phyloP scores from a whole-genome alignment of 1,140 invertebrate genomes.

The Penaeus japonicus region DNA sequence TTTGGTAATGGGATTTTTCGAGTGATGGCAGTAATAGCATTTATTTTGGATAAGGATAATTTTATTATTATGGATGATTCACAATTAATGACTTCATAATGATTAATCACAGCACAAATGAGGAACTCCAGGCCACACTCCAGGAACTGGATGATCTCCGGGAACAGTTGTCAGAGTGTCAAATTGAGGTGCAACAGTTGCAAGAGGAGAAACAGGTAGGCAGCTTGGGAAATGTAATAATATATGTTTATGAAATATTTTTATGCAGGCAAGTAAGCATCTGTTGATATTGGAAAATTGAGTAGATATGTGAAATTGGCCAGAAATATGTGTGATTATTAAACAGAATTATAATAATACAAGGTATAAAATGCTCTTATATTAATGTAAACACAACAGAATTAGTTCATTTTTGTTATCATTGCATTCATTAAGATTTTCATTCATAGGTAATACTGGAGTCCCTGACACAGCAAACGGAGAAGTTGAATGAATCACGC shows the following conservation, averaged over 20 bases:
- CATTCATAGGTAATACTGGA: conserved; percentile 69
- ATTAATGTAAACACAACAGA: neutral
- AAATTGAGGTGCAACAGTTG: conserved; percentile 85
- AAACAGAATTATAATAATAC: no score
- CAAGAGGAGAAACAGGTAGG: conserved; percentile 84
- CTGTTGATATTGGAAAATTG: no score
- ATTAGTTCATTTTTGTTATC: neutral
- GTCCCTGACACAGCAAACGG: conserved; percentile 89
- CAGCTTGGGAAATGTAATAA: neutral
- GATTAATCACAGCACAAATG: conserved; percentile 91
- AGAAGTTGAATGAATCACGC: conserved; percentile 81
- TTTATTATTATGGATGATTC: no score
- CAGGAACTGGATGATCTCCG: conserved; percentile 90
- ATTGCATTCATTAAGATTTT: neutral
- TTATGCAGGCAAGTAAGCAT: no score
- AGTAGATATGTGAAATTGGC: no score
- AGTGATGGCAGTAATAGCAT: no score
- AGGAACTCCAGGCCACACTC: conserved; percentile 92
- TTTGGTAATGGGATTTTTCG: no score
- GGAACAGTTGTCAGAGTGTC: conserved; percentile 83
- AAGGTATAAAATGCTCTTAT: no score
- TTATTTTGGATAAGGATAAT: no score
- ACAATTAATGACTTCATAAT: no score
- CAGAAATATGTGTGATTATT: no score
- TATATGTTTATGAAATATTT: no score